Evolutionary conservation across 2,113 vertebrate genomes (phyloP), one percentile per base, ranked within the genome.

Genomic region (Erpornis zantholeuca): DNA sequence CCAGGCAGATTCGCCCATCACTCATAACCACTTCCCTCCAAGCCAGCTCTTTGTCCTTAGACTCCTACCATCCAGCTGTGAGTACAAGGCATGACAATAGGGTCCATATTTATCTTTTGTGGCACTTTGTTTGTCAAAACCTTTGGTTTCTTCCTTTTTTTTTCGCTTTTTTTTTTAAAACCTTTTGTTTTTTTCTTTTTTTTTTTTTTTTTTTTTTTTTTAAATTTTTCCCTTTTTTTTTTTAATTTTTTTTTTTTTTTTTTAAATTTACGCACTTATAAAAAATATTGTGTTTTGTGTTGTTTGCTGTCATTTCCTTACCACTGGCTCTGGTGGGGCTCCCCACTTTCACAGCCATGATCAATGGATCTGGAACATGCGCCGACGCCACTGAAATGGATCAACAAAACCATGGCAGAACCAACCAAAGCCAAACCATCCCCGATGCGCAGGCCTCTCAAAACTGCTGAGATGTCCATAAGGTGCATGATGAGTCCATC

Each of bases 81-180:
- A 95, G 82, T 86, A 96, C 94, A 93, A 93, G 83, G 84, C 93
- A 94, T 93, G 83, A 94, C 93, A 90, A 94, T 91, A 96, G 94
- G 96, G 84, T 90, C 94, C 94, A 70, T 77, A 71, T 86, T 82
- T 72, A 61, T 97, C 64, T 88, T 86, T 94, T 97, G 97, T 98
- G 98, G 98, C 98, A 98, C 97, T 98, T 98, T 96, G 82, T 96
- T 97, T 97, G 98, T 96, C 97, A 97, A 98, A 98, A 98, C 98
- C 99, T 99, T 99, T 99, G 99, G 98, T 99, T 98, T 98, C 97
- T 97, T 97, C 85, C 77, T 59, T 86, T 94, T 95, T 92, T 88
- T 77, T 71, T 76, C 81, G n/a, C 59, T 54, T 35, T 9, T 42
- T 42, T 13, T 42, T 12, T 40, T 75, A n/a, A n/a, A n/a, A n/a